These are phyloP conservation scores for Monochamus saltuarius DNA, from an alignment of 1,140 invertebrate species.

Conservation along the genomic window DNA sequence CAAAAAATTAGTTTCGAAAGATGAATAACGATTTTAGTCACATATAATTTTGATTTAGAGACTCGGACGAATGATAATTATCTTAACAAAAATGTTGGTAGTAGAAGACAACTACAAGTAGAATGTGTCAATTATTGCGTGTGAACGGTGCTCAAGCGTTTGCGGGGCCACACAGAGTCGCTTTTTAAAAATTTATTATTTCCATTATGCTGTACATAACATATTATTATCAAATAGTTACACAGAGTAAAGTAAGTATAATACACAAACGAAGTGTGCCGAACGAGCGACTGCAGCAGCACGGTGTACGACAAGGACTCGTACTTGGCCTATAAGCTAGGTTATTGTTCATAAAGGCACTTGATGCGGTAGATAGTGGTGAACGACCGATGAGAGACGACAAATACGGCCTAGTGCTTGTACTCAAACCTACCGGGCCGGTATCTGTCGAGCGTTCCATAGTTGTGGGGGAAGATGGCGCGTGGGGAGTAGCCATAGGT, in stretches of 20 bases:
- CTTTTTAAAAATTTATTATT: slow-evolving; percentile 24
- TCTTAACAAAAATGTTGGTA: too few species aligned
- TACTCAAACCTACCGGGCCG: slow-evolving; percentile 75
- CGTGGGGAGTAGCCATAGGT: slow-evolving; percentile 85
- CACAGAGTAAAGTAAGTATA: slow-evolving; percentile 24
- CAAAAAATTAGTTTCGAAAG: too few species aligned
- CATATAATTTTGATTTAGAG: too few species aligned
- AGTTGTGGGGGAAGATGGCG: slow-evolving; percentile 82
- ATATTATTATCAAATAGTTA: slow-evolving; percentile 29
- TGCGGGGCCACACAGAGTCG: slow-evolving; percentile 35
- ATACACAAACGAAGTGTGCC: slow-evolving; percentile 11
- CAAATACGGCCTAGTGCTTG: slow-evolving; percentile 28
- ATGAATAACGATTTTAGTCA: too few species aligned
- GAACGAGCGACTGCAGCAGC: neutral
- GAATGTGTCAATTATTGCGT: slow-evolving; percentile 3
- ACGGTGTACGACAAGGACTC: slow-evolving; percentile 13
- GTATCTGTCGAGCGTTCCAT: slow-evolving; percentile 74
- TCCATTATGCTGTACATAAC: slow-evolving; percentile 30
- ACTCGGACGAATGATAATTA: too few species aligned
- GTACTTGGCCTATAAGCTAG: slow-evolving; percentile 16
- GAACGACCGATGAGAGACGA: slow-evolving; percentile 11
- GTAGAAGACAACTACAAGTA: slow-evolving; percentile 4
- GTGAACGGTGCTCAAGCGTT: slow-evolving; percentile 37
- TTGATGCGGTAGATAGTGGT: slow-evolving; percentile 8
- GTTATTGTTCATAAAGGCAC: slow-evolving; percentile 20